These are phyloP conservation scores for Acrobasis suavella DNA, from an alignment of 2,888 invertebrate species.

Conservation along the genomic window DNA sequence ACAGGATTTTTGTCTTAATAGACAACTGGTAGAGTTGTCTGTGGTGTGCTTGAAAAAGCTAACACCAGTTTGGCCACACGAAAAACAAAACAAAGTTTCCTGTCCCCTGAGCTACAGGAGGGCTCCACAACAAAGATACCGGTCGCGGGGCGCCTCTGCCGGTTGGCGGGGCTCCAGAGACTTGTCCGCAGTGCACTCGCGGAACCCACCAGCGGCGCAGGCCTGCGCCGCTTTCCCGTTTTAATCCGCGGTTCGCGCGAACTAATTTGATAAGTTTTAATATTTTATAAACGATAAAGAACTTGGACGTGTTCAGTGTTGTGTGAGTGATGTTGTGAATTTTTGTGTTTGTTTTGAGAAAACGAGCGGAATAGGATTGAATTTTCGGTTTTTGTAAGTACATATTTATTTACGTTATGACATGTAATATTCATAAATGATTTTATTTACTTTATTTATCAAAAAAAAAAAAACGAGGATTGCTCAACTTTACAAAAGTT, in stretches of 20 bases:
- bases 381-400: constrained; percentile 4
- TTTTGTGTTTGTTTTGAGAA: constrained; percentile 7
- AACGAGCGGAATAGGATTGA: constrained; percentile 3
- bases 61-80: background rate
- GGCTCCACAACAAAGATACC: constrained; percentile 16
- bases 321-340: constrained; percentile 11
- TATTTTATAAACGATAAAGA: background rate
- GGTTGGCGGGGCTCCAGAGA: constrained; percentile 12
- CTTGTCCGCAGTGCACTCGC: constrained; percentile 5
- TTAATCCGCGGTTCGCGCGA: constrained; percentile 8
- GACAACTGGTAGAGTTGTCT: too few relatives aligned
- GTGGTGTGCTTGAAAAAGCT: background rate
- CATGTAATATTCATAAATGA: too few relatives aligned
- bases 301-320: constrained; percentile 11
- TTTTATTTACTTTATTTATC: too few relatives aligned
- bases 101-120: constrained; percentile 11
- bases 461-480: too few relatives aligned
- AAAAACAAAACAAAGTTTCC: background rate
- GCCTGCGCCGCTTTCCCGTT: background rate
- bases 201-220: background rate
- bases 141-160: background rate
- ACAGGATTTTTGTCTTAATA: too few relatives aligned
- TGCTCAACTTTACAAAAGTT: too few relatives aligned
- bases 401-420: background rate
- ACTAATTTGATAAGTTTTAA: background rate